These are phyloP conservation scores for Sterna hirundo DNA, from an alignment of 2,113 vertebrate genomes.

Conservation along the genomic window DNA sequence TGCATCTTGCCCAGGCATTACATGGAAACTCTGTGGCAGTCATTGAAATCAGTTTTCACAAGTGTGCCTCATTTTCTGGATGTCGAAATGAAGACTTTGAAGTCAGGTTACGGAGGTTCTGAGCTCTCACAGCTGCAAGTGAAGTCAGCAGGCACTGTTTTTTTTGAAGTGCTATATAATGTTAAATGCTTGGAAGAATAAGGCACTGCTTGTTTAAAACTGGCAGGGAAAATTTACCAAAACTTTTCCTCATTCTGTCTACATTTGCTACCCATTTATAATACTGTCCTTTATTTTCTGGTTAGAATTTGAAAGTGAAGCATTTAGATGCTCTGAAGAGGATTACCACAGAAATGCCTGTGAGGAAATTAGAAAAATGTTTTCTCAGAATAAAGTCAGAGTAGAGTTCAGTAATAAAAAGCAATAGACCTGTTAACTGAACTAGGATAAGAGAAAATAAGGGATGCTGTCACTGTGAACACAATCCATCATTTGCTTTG, in stretches of 20 bases:
- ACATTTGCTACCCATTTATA: not conserved
- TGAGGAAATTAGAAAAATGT: not conserved
- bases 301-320: not conserved
- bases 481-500: not conserved
- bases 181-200: not conserved
- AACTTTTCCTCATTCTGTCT: not conserved
- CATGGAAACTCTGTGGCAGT: not conserved
- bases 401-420: not conserved
- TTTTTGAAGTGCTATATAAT: not conserved
- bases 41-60: constrained; percentile 1
- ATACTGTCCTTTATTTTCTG: not conserved
- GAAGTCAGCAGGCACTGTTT: not conserved
- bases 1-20: not conserved
- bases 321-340: not conserved
- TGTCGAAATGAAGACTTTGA: not conserved
- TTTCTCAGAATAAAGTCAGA: not conserved
- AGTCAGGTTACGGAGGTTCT: not conserved
- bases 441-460: not conserved
- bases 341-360: not conserved
- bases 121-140: not conserved
- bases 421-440: not conserved
- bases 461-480: not conserved
- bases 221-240: not conserved
- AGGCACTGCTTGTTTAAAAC: not conserved
- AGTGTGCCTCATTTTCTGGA: not conserved